A percentile compares a stretch with the other conserved stretches of the same genome.
These are phyloP conservation scores for Orchesellides sinensis DNA, from an alignment of 2,888 invertebrate genomes.

Conservation along the genomic window DNA sequence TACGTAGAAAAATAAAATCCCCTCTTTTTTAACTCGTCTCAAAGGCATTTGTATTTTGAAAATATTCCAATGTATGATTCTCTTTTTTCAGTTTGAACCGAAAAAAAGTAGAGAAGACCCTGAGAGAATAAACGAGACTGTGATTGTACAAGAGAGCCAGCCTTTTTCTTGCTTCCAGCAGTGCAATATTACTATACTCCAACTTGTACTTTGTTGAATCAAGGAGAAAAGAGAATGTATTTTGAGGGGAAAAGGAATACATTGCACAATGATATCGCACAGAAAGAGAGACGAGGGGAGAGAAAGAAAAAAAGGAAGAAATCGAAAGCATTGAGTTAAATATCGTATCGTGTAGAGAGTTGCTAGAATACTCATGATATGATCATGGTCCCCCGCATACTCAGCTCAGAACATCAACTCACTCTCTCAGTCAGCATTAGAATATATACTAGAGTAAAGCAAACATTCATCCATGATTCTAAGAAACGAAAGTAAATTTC, in stretches of 20 bases:
- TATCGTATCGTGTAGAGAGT: no score
- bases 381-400: no score
- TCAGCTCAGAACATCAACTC: no score
- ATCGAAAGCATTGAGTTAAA: slow-evolving; percentile 18
- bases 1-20: no score
- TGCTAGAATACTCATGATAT: no score
- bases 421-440: slow-evolving; percentile 10
- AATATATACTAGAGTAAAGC: slow-evolving; percentile 1
- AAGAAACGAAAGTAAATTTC: slow-evolving; percentile 30
- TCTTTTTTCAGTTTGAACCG: background rate
- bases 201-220: background rate
- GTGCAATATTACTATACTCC: no score
- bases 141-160: background rate
- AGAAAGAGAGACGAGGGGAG: background rate
- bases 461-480: slow-evolving; percentile 19
- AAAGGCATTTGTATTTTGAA: slow-evolving; percentile 8
- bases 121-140: slow-evolving; percentile 28
- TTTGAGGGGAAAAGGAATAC: no score
- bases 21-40: background rate
- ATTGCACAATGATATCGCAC: background rate
- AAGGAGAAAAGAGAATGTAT: background rate
- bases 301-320: background rate
- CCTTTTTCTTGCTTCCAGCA: background rate
- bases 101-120: slow-evolving; percentile 2
- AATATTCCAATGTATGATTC: slow-evolving; percentile 20